Conservation (phyloP, 2,888 invertebrate genomes). For the Clistopyga incitator region DNA sequence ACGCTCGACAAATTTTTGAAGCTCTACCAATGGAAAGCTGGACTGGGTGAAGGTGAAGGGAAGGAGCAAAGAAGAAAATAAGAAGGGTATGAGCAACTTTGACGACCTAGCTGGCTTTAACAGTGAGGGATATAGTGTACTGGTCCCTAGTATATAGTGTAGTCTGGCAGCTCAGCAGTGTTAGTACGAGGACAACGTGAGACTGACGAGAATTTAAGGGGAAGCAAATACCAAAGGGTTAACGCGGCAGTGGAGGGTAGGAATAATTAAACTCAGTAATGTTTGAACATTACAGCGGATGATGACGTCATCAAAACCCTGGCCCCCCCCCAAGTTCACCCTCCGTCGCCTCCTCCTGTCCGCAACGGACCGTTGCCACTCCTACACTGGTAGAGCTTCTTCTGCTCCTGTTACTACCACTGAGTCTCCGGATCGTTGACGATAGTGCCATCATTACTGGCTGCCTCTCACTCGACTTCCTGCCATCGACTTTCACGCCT, state of each 20-base stretch:
- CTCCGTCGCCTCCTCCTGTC: slow-evolving; percentile 61
- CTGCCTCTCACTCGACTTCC: slow-evolving; percentile 36
- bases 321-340: slow-evolving; percentile 70
- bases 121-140: slow-evolving; percentile 1
- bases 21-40: slow-evolving; percentile 5
- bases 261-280: slow-evolving; percentile 80
- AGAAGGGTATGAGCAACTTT: slow-evolving; percentile 23
- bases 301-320: slow-evolving; percentile 78
- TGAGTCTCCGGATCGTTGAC: slow-evolving; percentile 62
- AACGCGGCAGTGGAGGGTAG: slow-evolving; percentile 64
- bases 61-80: neutral
- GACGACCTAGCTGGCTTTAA: slow-evolving; percentile 21
- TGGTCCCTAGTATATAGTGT: neutral
- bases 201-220: slow-evolving; percentile 18
- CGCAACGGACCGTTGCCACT: slow-evolving; percentile 58
- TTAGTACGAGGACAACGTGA: slow-evolving; percentile 39
- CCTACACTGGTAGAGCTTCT: slow-evolving; percentile 17
- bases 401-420: slow-evolving; percentile 21
- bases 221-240: slow-evolving; percentile 60
- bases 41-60: neutral
- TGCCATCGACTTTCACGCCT: slow-evolving; percentile 27
- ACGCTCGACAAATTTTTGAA: slow-evolving; percentile 36
- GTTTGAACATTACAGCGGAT: slow-evolving; percentile 78
- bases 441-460: slow-evolving; percentile 74
- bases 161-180: neutral